phyloP scores from a whole-genome alignment of 2,797 vertebrate species.

The Sorex maritimensis region DNA sequence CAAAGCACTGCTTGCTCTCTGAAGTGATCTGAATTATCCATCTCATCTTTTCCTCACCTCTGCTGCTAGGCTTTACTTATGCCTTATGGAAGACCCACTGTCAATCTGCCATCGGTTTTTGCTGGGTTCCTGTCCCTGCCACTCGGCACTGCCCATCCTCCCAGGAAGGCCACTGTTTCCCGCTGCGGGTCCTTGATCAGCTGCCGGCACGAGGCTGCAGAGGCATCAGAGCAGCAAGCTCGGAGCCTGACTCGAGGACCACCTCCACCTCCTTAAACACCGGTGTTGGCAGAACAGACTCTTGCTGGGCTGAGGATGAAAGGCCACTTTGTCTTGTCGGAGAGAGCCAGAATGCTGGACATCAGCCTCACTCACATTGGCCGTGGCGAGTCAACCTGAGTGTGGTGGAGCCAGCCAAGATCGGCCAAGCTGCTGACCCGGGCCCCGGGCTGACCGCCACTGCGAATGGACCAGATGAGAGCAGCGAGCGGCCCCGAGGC shows the following conservation, averaged over 20 bases:
- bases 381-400: neutral
- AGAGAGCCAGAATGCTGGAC: neutral
- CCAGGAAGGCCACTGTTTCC: neutral
- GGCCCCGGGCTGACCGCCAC: accelerated
- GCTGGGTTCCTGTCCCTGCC: neutral
- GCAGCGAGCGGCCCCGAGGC: neutral
- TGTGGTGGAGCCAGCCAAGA: neutral
- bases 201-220: too few species aligned
- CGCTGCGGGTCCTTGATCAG: neutral
- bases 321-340: neutral
- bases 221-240: too few species aligned
- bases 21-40: too few species aligned
- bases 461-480: too few species aligned
- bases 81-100: too few species aligned
- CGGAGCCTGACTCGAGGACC: too few species aligned
- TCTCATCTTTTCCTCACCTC: too few species aligned
- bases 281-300: neutral
- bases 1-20: too few species aligned
- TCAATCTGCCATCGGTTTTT: too few species aligned
- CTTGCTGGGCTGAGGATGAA: neutral
- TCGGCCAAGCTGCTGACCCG: accelerated
- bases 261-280: neutral
- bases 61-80: too few species aligned
- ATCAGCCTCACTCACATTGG: neutral
- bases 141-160: neutral